Evolutionary conservation across 2,888 invertebrate genomes (phyloP).

Genomic region (Harmothoe impar): DNA sequence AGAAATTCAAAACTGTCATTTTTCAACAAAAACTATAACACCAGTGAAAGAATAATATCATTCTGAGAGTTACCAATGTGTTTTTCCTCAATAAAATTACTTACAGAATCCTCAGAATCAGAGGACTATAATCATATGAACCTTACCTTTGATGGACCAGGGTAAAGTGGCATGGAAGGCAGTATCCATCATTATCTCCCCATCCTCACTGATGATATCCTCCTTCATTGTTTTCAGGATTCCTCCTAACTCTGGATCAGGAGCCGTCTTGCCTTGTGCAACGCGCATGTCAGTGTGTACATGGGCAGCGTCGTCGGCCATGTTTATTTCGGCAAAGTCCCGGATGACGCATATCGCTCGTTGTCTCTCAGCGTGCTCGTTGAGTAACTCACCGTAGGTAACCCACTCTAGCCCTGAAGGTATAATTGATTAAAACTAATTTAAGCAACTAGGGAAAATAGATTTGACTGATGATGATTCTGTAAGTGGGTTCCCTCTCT

Average conservation of each 20-base stretch:
- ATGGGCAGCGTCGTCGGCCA: not conserved
- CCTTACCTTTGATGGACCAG: conserved; percentile 44
- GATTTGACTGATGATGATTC: too few species aligned
- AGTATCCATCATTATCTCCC: conserved; percentile 39
- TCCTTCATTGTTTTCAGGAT: conserved; percentile 40
- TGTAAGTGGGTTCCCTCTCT: too few species aligned
- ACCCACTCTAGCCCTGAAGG: conserved; percentile 24
- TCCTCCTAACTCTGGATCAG: not conserved
- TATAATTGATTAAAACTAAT: too few species aligned
- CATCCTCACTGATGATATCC: conserved; percentile 45
- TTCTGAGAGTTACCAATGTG: too few species aligned
- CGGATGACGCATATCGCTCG: conserved; percentile 43
- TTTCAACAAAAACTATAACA: too few species aligned
- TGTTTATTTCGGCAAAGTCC: conserved; percentile 32
- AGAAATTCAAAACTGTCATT: too few species aligned
- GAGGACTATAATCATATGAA: too few species aligned
- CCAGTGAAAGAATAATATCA: too few species aligned
- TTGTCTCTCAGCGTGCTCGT: conserved; percentile 10
- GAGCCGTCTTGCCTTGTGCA: not conserved
- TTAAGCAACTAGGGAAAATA: too few species aligned
- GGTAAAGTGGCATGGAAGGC: conserved; percentile 27
- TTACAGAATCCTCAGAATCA: too few species aligned
- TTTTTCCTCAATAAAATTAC: too few species aligned
- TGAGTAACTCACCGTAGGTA: not conserved
- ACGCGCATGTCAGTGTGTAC: not conserved